Evolutionary conservation across 2,113 vertebrate species (phyloP).

Genomic region (Tylochromis polylepis): DNA sequence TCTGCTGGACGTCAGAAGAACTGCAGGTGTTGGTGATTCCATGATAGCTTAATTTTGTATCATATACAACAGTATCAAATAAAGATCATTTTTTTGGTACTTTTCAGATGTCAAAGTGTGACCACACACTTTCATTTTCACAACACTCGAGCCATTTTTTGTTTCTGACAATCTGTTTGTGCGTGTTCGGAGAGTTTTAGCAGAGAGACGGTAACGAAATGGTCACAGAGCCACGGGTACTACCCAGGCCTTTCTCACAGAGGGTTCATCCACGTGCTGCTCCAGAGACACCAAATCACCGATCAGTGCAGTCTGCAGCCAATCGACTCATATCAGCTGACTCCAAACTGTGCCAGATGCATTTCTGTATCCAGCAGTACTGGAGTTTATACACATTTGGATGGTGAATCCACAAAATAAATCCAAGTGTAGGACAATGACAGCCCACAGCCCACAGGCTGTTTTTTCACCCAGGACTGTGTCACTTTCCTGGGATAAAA

Average conservation of each 20-base stretch:
- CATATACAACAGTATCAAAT: neutral
- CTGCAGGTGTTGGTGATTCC: neutral
- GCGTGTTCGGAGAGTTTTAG: neutral
- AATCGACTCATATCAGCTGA: neutral
- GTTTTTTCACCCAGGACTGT: neutral
- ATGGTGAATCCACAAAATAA: neutral
- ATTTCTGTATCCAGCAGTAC: neutral
- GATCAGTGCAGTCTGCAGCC: neutral
- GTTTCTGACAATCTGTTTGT: neutral
- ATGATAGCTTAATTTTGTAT: neutral
- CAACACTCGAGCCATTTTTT: neutral
- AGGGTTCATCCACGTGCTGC: neutral
- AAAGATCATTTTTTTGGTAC: neutral
- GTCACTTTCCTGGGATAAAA: neutral
- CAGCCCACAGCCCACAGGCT: neutral
- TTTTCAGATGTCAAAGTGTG: neutral
- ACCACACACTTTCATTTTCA: neutral
- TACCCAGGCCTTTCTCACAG: neutral
- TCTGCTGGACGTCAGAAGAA: neutral
- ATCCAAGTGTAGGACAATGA: neutral
- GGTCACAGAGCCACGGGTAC: rapidly evolving
- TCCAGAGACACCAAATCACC: neutral
- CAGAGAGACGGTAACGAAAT: neutral
- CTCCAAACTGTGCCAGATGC: neutral
- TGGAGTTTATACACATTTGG: neutral